Evolutionary conservation across 2,888 invertebrate genomes (phyloP).

Genomic region (Lithophane socia): DNA sequence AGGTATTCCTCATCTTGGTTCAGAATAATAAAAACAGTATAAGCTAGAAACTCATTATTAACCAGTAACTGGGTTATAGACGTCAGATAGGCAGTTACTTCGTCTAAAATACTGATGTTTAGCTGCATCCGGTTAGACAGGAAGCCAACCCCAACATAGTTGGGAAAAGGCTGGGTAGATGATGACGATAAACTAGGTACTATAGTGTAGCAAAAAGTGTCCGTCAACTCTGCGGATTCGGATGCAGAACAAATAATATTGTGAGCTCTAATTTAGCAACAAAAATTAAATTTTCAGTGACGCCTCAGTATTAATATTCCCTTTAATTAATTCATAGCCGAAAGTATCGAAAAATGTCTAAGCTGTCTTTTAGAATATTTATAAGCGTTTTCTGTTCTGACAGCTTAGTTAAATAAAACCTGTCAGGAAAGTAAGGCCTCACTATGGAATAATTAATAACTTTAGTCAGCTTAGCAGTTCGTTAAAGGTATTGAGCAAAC

Average conservation of each 20-base stretch:
- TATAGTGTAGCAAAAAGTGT: neutral
- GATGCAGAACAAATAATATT: neutral
- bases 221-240: neutral
- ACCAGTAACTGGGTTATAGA: neutral
- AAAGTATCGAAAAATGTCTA: slow-evolving; percentile 51
- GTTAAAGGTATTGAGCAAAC: slow-evolving; percentile 38
- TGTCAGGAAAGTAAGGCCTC: slow-evolving; percentile 50
- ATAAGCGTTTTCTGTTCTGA: slow-evolving; percentile 45
- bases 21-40: neutral
- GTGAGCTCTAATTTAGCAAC: neutral
- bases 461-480: slow-evolving; percentile 49
- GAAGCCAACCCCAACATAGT: neutral
- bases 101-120: neutral
- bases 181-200: neutral
- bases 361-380: slow-evolving; percentile 56
- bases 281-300: slow-evolving; percentile 11
- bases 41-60: neutral
- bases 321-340: slow-evolving; percentile 46
- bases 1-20: neutral
- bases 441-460: slow-evolving; percentile 55
- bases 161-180: neutral
- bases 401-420: slow-evolving; percentile 41
- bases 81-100: neutral
- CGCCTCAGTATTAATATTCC: slow-evolving; percentile 35
- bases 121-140: neutral